Evolutionary conservation across 2,113 vertebrate genomes (phyloP).

Genomic region (Chelonoidis abingdonii): DNA sequence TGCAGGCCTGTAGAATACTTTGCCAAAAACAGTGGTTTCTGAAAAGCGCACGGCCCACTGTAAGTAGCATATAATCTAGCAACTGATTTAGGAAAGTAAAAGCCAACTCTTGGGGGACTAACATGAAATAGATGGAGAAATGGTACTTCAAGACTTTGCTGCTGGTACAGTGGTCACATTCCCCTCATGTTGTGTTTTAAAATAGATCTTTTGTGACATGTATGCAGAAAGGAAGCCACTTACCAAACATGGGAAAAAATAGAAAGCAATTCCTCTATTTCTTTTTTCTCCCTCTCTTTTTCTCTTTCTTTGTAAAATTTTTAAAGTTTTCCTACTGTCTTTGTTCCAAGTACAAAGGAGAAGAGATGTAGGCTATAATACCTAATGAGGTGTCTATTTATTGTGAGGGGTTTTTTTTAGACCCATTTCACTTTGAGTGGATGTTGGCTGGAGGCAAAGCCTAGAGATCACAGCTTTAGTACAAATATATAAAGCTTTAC

Average conservation of each 20-base stretch:
- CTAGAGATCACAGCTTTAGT: conserved; percentile 15
- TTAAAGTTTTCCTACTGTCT: conserved; percentile 32
- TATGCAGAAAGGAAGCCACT: background rate
- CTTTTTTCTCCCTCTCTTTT: background rate
- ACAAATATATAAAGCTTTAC: conserved; percentile 47
- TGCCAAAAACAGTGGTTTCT: background rate
- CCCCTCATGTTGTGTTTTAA: background rate
- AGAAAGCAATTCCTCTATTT: background rate
- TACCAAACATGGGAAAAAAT: background rate
- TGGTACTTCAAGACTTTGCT: background rate
- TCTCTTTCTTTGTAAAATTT: background rate
- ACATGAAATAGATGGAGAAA: background rate
- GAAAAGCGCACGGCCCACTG: no score
- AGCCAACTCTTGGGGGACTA: background rate
- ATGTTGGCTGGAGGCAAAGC: conserved; percentile 36
- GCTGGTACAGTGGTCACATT: background rate
- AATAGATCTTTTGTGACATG: background rate
- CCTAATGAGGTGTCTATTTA: conserved; percentile 38
- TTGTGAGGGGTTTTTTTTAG: conserved; percentile 2
- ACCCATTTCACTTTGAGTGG: background rate
- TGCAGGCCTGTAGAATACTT: background rate
- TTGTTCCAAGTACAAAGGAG: conserved; percentile 48
- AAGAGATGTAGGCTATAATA: conserved; percentile 13
- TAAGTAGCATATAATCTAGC: background rate
- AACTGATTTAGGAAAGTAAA: background rate